Evolutionary conservation across 2,113 vertebrate genomes (phyloP).

Genomic region (Lontra canadensis): DNA sequence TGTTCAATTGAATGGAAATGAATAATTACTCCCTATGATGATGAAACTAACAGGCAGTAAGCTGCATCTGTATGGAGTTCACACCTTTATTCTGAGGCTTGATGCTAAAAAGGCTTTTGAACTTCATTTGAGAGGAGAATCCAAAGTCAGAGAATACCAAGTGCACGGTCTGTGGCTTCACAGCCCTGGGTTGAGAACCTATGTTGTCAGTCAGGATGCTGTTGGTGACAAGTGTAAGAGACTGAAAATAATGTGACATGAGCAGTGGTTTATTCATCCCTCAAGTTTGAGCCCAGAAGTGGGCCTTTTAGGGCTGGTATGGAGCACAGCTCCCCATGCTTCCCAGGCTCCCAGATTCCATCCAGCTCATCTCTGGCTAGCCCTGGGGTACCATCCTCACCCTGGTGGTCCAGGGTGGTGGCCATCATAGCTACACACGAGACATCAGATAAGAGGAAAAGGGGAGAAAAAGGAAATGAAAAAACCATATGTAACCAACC

Average conservation of each 20-base stretch:
- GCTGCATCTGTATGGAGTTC: neutral
- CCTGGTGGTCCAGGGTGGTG: neutral
- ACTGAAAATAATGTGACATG: neutral
- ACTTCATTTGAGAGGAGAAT: neutral
- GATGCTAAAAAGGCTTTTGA: neutral
- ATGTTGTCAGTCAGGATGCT: neutral
- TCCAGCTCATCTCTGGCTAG: neutral
- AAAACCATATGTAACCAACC: neutral
- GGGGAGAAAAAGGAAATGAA: neutral
- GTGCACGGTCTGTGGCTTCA: neutral
- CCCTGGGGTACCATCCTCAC: neutral
- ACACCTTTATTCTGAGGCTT: neutral
- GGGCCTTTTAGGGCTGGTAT: too few relatives aligned
- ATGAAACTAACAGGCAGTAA: neutral
- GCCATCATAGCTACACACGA: neutral
- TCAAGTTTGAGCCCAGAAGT: neutral
- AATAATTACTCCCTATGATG: neutral
- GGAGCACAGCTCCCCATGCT: neutral
- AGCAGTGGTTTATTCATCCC: neutral
- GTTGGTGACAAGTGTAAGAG: neutral
- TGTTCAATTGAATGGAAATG: neutral
- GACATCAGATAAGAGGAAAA: neutral
- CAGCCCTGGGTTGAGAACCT: neutral
- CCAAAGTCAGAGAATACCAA: neutral
- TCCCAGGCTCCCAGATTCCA: neutral